These are phyloP conservation scores for Diuraphis noxia DNA, from an alignment of 1,140 invertebrate genomes.

Conservation along the genomic window DNA sequence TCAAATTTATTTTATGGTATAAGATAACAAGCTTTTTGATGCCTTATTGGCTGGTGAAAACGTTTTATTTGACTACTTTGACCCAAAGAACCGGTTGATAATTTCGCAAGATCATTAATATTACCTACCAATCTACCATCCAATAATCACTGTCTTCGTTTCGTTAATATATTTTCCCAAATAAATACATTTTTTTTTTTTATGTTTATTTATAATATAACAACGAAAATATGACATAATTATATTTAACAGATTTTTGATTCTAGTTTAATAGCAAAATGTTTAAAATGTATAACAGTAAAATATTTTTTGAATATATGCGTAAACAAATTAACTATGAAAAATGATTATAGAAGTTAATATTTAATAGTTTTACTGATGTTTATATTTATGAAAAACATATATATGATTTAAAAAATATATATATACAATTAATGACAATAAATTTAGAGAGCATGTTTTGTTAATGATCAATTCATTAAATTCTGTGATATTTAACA, in stretches of 20 bases:
- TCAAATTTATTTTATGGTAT: background rate
- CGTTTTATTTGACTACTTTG: constrained; percentile 11
- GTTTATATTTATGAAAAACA: background rate
- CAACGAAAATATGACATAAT: background rate
- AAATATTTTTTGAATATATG: background rate
- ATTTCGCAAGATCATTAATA: background rate
- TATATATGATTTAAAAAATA: background rate
- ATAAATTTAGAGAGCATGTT: background rate
- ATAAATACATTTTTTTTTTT: background rate
- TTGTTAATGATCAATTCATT: background rate
- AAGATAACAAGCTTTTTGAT: background rate
- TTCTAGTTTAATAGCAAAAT: background rate
- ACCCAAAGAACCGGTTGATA: background rate
- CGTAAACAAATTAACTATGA: background rate
- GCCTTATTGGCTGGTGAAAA: background rate
- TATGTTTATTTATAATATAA: background rate
- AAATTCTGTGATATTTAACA: background rate
- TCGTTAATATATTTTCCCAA: background rate
- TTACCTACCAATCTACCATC: background rate
- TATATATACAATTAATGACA: background rate
- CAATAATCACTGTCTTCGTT: background rate
- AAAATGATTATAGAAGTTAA: background rate
- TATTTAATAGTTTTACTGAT: background rate
- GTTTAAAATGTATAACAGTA: background rate
- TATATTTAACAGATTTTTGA: background rate